Evolutionary conservation across 1,140 invertebrate genomes (phyloP), one percentile per base, ranked within the genome.

Genomic region (Sipha flava): DNA sequence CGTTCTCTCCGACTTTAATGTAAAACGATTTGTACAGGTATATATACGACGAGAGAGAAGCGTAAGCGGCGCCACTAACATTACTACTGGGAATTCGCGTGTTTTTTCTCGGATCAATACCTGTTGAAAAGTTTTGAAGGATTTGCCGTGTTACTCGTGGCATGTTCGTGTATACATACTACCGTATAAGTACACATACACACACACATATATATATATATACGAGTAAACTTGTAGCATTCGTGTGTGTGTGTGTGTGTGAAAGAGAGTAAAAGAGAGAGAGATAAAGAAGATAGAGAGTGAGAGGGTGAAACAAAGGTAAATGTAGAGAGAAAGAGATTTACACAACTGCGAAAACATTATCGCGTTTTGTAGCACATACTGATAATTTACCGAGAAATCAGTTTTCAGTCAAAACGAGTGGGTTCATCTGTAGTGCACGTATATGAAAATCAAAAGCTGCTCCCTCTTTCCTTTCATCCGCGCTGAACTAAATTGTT

Each of bases 361-460:
- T 66, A 68, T 45, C 40, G 64, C 23, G 37, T 16, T 68, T 43
- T 37, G 59, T 66, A 66, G 29, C 26, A 26, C 34, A 14, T 21
- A 40, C 64, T 47, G 66, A 70, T 47, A 70, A 70, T 47, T 70
- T 70, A 47, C 66, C 23, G 7, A 70, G 40, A 70, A 70, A 70
- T 70, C 66, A 47, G 66, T 70, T 70, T 47, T 6, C 66, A 70
- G 40, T 9, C 66, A 26, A 70, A 70, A 70, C 66, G 66, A 70
- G 23, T 47, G 64, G 40, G 37, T 45, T 7, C 64, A 37, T n/a
- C 6, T 40, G 21, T 37, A 4, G 16, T 49, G 47, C 26, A 12
- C 16, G 66, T 70, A 47, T 47, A 70, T 29, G 66, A 70, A 70
- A 70, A 70, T 70, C 66, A 70, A 70, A 70, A 70, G 40, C 43